Base-by-base conservation (phyloP, 2,888 invertebrate species). In the Seira sanloemensis region DNA sequence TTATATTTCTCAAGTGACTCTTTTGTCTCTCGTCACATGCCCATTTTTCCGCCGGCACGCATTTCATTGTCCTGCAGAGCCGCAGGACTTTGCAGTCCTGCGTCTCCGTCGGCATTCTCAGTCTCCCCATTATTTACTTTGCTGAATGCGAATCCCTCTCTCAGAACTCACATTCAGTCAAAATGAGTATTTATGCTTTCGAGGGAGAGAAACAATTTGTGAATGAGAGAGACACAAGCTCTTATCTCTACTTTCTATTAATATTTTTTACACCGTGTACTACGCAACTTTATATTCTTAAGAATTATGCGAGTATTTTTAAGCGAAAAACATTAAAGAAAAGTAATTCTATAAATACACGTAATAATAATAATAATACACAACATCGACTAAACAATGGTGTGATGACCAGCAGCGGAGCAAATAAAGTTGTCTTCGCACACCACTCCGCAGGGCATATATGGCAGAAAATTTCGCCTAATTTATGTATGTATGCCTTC, bases 101-200 rank as follows among this genome's bases (percentile, higher is more conserved):
- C 62, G 21, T 62, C n/a, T n/a, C 62, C 62, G 62, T 62, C 62
- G 62, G 62, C 62, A 62, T 37, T 50, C 50, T 12, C 50, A 50
- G 12, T 37, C 5, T 50, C 50, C 19, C 62, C 23, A 62, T 62
- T 62, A 62, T 62, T 62, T 62, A 12, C 23, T 12, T 62, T 5
- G 62, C 23, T 62, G 62, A 62, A 62, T 62, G 62, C 2, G n/a
- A n/a, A n/a, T n/a, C n/a, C n/a, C n/a, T n/a, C n/a, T n/a, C n/a
- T n/a, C n/a, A n/a, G n/a, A n/a, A n/a, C n/a, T n/a, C n/a, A n/a
- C n/a, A n/a, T n/a, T n/a, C n/a, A n/a, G n/a, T n/a, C n/a, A n/a
- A n/a, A n/a, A n/a, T n/a, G n/a, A n/a, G n/a, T n/a, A n/a, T n/a
- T n/a, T n/a, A n/a, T n/a, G n/a, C n/a, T n/a, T n/a, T n/a, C n/a